These are phyloP conservation scores for Plutomurus gul DNA, from an alignment of 1,140 invertebrate genomes.

Conservation along the genomic window DNA sequence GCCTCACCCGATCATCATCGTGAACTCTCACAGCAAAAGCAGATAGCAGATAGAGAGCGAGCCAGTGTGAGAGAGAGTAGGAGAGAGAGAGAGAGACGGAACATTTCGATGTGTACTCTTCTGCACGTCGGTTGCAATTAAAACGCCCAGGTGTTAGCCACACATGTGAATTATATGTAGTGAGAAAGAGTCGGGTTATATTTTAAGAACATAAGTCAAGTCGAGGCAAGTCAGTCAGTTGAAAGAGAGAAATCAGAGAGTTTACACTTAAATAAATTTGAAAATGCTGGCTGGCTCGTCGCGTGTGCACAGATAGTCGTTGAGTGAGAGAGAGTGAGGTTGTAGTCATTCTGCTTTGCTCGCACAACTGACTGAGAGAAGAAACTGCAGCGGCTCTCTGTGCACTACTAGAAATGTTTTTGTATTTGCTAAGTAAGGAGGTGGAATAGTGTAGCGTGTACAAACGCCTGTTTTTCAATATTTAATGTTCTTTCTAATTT, in stretches of 20 bases:
- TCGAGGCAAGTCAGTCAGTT: background rate
- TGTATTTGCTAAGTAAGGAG: conserved; percentile 17
- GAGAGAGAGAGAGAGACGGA: background rate
- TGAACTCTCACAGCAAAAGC: background rate
- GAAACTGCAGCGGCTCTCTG: background rate
- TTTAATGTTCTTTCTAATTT: conserved; percentile 44
- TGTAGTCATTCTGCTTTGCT: background rate
- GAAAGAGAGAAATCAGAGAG: conserved; percentile 28
- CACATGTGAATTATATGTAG: conserved; percentile 21
- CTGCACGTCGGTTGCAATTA: conserved; percentile 41
- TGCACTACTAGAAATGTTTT: conserved; percentile 3
- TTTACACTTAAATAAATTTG: conserved; percentile 28
- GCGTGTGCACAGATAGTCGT: background rate
- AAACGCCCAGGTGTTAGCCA: conserved; percentile 44
- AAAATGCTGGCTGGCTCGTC: conserved; percentile 7
- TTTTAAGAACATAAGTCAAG: conserved; percentile 30
- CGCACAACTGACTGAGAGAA: background rate
- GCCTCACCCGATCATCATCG: background rate
- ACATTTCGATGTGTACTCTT: conserved; percentile 11
- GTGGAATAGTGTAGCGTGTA: conserved; percentile 8
- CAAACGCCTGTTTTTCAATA: conserved; percentile 31
- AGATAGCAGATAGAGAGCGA: background rate
- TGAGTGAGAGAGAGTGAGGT: background rate
- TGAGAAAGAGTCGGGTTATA: conserved; percentile 27
- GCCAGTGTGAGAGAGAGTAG: background rate